Base-by-base conservation (phyloP, 2,113 vertebrate genomes). In the Phalacrocorax carbo region DNA sequence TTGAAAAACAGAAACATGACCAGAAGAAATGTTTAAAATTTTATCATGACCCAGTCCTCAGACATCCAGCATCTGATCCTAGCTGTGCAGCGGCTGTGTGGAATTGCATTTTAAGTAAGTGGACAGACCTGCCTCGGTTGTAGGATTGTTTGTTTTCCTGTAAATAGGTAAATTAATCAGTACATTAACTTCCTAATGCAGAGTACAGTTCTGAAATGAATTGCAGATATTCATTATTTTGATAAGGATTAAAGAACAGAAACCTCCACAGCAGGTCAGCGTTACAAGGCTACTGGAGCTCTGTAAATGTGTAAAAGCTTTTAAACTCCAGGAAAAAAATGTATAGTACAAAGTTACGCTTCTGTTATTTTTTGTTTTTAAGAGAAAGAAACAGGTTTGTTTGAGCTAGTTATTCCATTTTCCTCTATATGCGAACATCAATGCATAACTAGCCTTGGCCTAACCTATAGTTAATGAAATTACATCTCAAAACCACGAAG, bases 131-230 rank as follows among this genome's bases (percentile, higher is more conserved):
- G n/a, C 84, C 96, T 95, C 94, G 27, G 36, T 95, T 97, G 83
- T 92, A 91, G 94, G 92, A 90, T 95, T 97, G 97, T 98, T 98
- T 98, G 96, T 96, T 98, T 98, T 96, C 79, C 96, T 96, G 49
- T 98, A 98, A 98, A 98, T 98, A 98, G 96, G 93, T 94, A 97
- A 97, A 98, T 98, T 98, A 98, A 98, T 98, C 97, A 98, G 84
- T 96, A 83, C 79, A 55, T 97, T 98, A 96, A 90, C 72, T 95
- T 95, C 94, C 88, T 96, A 96, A 96, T 97, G 92, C 88, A 90
- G 81, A 96, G 81, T 72, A 12, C 14, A 54, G 52, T 90, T 91
- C 79, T 88, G 76, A 93, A 92, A 95, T 77, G 48, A 82, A 70
- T 19, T 11, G 66, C 78, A 89, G 91, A 79, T 84, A 71, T 86